These are phyloP conservation scores for Trissoscelio sp. DNA, from an alignment of 2,888 invertebrate species.

Conservation along the genomic window DNA sequence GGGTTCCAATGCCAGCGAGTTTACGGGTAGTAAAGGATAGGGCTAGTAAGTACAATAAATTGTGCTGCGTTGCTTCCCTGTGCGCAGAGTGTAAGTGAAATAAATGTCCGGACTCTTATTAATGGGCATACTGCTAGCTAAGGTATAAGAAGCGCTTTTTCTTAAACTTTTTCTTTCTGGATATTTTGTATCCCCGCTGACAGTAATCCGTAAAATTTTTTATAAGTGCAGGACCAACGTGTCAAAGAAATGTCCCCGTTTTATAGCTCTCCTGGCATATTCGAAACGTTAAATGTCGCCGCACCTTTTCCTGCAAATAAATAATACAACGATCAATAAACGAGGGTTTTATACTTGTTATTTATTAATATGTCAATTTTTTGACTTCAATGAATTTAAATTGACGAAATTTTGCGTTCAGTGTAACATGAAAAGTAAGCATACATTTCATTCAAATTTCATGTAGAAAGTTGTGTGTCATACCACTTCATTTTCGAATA, in stretches of 20 bases:
- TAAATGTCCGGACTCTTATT: slow-evolving; percentile 75
- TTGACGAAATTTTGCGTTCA: no score
- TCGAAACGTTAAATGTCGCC: slow-evolving; percentile 2
- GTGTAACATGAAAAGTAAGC: no score
- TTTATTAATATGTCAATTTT: no score
- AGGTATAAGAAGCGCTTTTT: slow-evolving; percentile 67
- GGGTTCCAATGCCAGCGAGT: slow-evolving; percentile 65
- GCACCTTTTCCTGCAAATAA: no score
- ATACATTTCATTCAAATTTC: no score
- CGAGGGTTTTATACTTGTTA: no score
- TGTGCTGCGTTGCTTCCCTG: slow-evolving; percentile 73
- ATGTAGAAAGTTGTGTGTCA: no score
- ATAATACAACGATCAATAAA: no score
- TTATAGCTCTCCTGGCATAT: slow-evolving; percentile 1
- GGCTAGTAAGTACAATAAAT: slow-evolving; percentile 77
- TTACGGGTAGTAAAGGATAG: slow-evolving; percentile 77
- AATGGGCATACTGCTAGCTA: slow-evolving; percentile 70
- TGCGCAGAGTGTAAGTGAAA: slow-evolving; percentile 76
- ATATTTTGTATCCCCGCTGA: slow-evolving; percentile 53
- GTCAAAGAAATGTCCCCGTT: slow-evolving; percentile 22
- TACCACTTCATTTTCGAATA: no score
- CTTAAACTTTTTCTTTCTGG: slow-evolving; percentile 57
- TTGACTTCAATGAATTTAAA: no score
- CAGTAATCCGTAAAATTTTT: slow-evolving; percentile 64
- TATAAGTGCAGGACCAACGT: slow-evolving; percentile 30